Conservation (phyloP, 2,113 vertebrate species). For the Limanda limanda region DNA sequence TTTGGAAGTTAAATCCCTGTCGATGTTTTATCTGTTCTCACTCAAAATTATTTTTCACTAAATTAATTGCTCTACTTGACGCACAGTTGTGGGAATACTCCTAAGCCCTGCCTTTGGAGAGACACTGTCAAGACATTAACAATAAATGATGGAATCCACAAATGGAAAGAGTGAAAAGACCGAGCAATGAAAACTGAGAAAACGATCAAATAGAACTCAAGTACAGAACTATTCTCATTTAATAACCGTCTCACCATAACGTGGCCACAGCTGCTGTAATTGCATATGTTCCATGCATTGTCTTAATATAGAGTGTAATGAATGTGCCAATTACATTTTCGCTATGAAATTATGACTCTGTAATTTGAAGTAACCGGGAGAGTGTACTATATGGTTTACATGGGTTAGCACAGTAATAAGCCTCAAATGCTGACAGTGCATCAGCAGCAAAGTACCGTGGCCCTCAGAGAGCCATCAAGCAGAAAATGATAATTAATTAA, state of each 20-base stretch:
- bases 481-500: slow-evolving; percentile 85
- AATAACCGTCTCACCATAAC: slow-evolving; percentile 51
- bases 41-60: slow-evolving; percentile 59
- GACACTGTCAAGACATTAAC: slow-evolving; percentile 56
- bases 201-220: slow-evolving; percentile 49
- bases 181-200: neutral
- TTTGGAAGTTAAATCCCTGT: slow-evolving; percentile 68
- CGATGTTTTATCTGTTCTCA: slow-evolving; percentile 65
- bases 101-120: slow-evolving; percentile 51
- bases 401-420: slow-evolving; percentile 71
- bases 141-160: slow-evolving; percentile 58
- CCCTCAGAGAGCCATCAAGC: slow-evolving; percentile 80
- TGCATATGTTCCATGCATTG: slow-evolving; percentile 72
- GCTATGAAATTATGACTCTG: slow-evolving; percentile 66
- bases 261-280: slow-evolving; percentile 65
- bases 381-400: slow-evolving; percentile 67
- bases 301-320: slow-evolving; percentile 73
- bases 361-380: slow-evolving; percentile 70
- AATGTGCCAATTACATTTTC: slow-evolving; percentile 75
- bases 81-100: slow-evolving; percentile 64
- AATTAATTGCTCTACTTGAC: slow-evolving; percentile 72
- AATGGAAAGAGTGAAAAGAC: slow-evolving; percentile 33
- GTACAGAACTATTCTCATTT: slow-evolving; percentile 46
- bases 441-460: slow-evolving; percentile 64
- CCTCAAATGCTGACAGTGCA: slow-evolving; percentile 79